These are phyloP conservation scores for Erynnis tages DNA, from an alignment of 2,888 invertebrate genomes.

Conservation along the genomic window DNA sequence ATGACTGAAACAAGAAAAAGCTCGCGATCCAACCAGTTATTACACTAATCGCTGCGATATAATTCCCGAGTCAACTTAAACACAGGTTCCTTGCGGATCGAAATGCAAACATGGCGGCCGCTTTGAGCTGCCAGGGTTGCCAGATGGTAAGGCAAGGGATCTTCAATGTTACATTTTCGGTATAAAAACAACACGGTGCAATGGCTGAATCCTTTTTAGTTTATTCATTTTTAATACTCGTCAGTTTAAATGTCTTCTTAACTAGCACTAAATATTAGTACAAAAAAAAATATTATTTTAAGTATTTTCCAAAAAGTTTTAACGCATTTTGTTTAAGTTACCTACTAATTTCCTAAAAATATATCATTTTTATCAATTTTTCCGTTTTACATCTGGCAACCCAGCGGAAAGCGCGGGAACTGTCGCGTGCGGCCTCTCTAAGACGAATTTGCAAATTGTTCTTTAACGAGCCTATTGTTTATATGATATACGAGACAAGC, in stretches of 20 bases:
- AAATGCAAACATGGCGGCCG: slow-evolving; percentile 81
- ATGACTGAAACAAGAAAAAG: slow-evolving; percentile 73
- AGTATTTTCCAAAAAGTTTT: too few species aligned
- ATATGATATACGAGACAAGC: slow-evolving; percentile 26
- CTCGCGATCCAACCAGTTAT: slow-evolving; percentile 76
- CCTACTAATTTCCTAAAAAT: too few species aligned
- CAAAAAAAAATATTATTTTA: too few species aligned
- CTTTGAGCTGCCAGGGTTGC: slow-evolving; percentile 55
- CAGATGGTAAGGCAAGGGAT: slow-evolving; percentile 3
- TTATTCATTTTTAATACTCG: too few species aligned
- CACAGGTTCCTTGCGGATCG: slow-evolving; percentile 80
- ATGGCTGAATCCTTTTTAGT: too few species aligned
- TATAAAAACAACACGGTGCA: background rate
- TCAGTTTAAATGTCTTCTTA: too few species aligned
- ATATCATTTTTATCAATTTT: background rate
- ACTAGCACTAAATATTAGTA: too few species aligned
- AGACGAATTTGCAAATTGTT: slow-evolving; percentile 34
- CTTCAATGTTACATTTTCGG: background rate
- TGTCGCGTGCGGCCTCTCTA: slow-evolving; percentile 44
- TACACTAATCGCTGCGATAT: slow-evolving; percentile 81
- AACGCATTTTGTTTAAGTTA: too few species aligned
- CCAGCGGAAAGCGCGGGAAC: slow-evolving; percentile 61
- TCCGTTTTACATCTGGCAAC: slow-evolving; percentile 8
- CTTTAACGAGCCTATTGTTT: slow-evolving; percentile 31
- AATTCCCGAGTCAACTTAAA: slow-evolving; percentile 81